These are phyloP conservation scores for Punctoribates punctum DNA, from an alignment of 2,888 invertebrate species.

Conservation along the genomic window DNA sequence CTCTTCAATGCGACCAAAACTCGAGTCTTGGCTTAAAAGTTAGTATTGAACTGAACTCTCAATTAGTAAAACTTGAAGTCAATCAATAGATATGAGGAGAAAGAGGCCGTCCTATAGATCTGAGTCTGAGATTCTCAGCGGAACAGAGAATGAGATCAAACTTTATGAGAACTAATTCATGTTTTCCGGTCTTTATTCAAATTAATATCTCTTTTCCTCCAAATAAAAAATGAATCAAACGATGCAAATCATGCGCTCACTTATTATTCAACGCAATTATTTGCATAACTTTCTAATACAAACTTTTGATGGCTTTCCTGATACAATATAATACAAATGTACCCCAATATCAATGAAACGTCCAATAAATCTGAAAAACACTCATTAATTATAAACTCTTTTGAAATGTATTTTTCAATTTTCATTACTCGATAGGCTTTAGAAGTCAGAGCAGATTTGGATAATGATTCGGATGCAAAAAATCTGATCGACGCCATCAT, in stretches of 20 bases:
- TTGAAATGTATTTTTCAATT: neutral
- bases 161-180: constrained; percentile 8
- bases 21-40: neutral
- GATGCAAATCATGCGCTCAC: neutral
- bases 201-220: constrained; percentile 6
- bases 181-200: constrained; percentile 31
- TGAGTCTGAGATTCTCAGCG: neutral
- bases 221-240: constrained; percentile 9
- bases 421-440: constrained; percentile 19
- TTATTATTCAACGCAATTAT: neutral
- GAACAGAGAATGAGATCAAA: neutral
- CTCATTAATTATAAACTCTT: neutral
- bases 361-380: neutral
- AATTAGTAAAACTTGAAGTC: neutral
- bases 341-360: neutral
- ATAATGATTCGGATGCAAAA: constrained; percentile 13
- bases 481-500: constrained; percentile 33
- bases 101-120: neutral
- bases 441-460: constrained; percentile 35
- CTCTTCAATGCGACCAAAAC: neutral
- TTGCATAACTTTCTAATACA: constrained; percentile 10
- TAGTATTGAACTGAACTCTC: neutral
- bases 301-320: neutral
- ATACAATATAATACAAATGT: neutral
- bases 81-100: neutral